A percentile compares a stretch with the other conserved stretches of the same genome.
phyloP scores from a whole-genome alignment of 2,888 invertebrate genomes.

The Mythimna albipuncta region DNA sequence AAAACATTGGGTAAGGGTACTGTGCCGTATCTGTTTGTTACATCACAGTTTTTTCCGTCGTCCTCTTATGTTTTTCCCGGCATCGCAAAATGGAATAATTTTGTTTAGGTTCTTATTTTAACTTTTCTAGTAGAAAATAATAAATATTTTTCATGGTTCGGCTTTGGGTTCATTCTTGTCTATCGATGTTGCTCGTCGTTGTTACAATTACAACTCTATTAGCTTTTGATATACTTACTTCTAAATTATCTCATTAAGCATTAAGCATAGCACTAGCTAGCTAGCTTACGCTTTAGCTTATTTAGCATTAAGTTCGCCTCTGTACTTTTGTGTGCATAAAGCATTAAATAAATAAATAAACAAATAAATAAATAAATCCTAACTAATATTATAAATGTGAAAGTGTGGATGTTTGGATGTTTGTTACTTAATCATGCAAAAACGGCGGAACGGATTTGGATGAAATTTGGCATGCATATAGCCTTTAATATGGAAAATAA shows the following conservation, averaged over 20 bases:
- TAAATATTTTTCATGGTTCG: not conserved
- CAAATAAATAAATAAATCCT: no score
- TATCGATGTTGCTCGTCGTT: slow-evolving; percentile 1
- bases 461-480: no score
- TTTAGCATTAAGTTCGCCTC: no score
- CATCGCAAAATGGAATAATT: slow-evolving; percentile 12
- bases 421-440: no score
- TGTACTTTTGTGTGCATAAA: no score
- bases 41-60: slow-evolving; percentile 21
- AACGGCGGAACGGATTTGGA: no score
- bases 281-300: no score
- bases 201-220: not conserved
- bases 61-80: not conserved
- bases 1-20: slow-evolving; percentile 21
- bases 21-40: slow-evolving; percentile 5
- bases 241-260: not conserved
- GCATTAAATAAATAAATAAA: no score
- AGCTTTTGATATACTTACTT: slow-evolving; percentile 9
- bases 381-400: no score
- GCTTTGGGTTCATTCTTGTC: slow-evolving; percentile 23
- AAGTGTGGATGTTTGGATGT: no score
- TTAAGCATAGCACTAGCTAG: no score
- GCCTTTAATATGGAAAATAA: no score
- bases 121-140: not conserved
- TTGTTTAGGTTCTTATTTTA: slow-evolving; percentile 2